Evolutionary conservation across 2,888 invertebrate genomes (phyloP), one percentile per base, ranked within the genome.

Genomic region (Eueremaeus valkanovi): DNA sequence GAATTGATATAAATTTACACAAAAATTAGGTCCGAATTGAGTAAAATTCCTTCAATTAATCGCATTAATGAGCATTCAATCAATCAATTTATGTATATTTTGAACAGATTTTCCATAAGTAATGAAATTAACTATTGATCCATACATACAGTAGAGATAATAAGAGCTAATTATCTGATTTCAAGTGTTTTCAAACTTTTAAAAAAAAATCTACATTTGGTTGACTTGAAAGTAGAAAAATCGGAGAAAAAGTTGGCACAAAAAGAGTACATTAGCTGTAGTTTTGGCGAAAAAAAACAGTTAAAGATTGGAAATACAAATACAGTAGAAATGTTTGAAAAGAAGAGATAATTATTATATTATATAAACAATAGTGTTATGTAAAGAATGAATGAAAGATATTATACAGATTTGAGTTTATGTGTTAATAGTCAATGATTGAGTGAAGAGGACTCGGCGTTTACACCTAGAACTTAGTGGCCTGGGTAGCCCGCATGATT

Each of bases 401-500:
- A 21, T 51, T 51, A n/a, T 51, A 51, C 51, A 51, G 51, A 51
- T 51, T 45, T 51, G 6, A 21, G 16, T 8, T 11, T 16, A 45
- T 45, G 42, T 16, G 42, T 45, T 40, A n/a, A n/a, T 51, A n/a
- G n/a, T n/a, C 6, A n/a, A n/a, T n/a, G 51, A 51, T 51, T 51
- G 51, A 51, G n/a, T 58, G 58, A 18, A 58, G 24, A 55, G 55
- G 29, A 58, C 58, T 16, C 13, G 58, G 29, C 58, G 29, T n/a
- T n/a, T 58, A 29, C 9, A 29, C 27, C 49, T 70, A 75, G 51
- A 75, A 75, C 68, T 75, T 75, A 70, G 75, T 75, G 45, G 75
- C 75, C 75, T 75, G 75, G 27, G 75, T 75, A 13, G 75, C 75
- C 58, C 75, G 45, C 75, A 75, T 42, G 72, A 75, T 45, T 31